Base-by-base conservation (phyloP, 1,140 invertebrate species). In the Temnothorax longispinosus region DNA sequence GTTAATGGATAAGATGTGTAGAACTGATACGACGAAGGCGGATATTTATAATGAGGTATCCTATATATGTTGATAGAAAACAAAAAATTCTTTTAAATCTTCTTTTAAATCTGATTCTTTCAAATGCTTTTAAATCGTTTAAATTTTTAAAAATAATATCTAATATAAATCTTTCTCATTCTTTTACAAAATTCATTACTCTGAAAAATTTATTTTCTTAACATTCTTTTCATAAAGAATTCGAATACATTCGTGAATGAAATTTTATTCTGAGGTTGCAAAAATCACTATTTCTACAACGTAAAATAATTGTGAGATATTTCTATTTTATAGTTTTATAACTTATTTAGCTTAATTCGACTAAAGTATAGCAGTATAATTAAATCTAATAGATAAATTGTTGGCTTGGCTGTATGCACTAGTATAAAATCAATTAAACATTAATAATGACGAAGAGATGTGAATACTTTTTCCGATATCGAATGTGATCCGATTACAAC, bases 401-500 rank as follows among this genome's bases (percentile, higher is more conserved):
- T 50, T 32, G 58, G 52, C 7, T n/a, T 27, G 27, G 72, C 7
- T 27, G 27, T 27, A 27, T 27, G 27, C 1, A 27, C 27, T 58
- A 38, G 1, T 56, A 15, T 10, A 47, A 65, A 65, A 50, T 64
- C 18, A 27, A 41, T 80, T 52, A 18, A 35, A 41, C n/a, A 18
- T 67, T 54, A 67, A 80, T 50, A 13, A 27, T 65, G 15, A 38
- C 52, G 60, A 65, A 50, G 44, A 52, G 44, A 52, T 65, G 11
- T 6, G 44, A 44, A 65, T 65, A 65, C n/a, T 65, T 41, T 60
- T 5, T 1, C 21, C 21, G 32, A 77, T 77, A 35, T 77, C 41
- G 38, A 18, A 76, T 32, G 41, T 18, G 27, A 64, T 77, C 6
- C 27, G 32, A 78, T 65, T 65, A 65, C 32, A 78, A 78, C 44